Conservation (phyloP, 2,797 vertebrate species). For the Sebastolobus altivelis region DNA sequence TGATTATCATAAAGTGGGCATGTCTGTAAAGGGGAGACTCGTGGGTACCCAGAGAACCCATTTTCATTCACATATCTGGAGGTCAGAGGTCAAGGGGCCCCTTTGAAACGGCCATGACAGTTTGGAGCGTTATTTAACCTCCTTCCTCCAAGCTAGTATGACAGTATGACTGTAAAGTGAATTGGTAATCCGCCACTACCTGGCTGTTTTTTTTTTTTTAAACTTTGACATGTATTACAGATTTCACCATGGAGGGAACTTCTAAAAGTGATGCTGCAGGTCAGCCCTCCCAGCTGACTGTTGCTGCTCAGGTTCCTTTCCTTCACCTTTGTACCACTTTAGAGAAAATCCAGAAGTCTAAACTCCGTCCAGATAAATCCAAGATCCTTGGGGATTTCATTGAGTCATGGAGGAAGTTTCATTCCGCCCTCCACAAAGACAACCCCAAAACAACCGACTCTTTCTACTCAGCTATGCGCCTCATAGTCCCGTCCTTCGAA, state of each 20-base stretch:
- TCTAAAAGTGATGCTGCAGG: slow-evolving; percentile 55
- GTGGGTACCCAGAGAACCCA: no score
- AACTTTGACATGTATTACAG: slow-evolving; percentile 33
- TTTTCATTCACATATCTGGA: no score
- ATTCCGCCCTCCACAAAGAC: slow-evolving; percentile 91
- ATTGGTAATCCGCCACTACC: not conserved
- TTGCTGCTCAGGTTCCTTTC: slow-evolving; percentile 94
- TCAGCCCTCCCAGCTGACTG: slow-evolving; percentile 66
- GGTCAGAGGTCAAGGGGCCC: no score
- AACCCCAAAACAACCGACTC: slow-evolving; percentile 89
- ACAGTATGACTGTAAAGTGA: no score
- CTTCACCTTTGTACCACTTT: slow-evolving; percentile 90
- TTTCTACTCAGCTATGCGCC: slow-evolving; percentile 96
- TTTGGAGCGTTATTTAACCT: no score
- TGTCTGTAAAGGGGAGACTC: no score
- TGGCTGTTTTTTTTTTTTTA: not conserved
- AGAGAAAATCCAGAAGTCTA: slow-evolving; percentile 94
- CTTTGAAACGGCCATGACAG: no score
- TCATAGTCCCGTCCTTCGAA: slow-evolving; percentile 93
- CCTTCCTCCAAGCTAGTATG: no score
- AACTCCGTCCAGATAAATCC: slow-evolving; percentile 90
- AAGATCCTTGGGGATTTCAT: slow-evolving; percentile 91
- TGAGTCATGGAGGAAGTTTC: slow-evolving; percentile 94
- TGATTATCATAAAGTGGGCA: no score
- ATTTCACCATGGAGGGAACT: slow-evolving; percentile 76